Evolutionary conservation across 2,888 invertebrate species (phyloP).

Genomic region (Caenorhabditis uteleia): DNA sequence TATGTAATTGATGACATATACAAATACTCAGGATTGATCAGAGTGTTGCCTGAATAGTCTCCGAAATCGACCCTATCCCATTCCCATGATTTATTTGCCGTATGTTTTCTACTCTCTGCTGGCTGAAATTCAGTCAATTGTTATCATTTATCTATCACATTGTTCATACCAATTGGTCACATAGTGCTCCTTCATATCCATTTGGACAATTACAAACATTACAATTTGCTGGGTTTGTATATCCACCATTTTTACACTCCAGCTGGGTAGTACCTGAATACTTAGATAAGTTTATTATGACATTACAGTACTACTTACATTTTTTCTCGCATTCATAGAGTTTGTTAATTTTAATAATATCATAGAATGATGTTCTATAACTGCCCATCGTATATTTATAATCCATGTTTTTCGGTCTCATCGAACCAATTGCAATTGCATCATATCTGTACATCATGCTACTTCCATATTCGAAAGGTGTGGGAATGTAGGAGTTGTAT

Average conservation of each 20-base stretch:
- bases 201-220: neutral
- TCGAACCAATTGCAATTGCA: slow-evolving; percentile 38
- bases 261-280: neutral
- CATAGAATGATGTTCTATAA: slow-evolving; percentile 51
- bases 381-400: slow-evolving; percentile 54
- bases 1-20: too few relatives aligned
- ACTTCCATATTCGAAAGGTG: slow-evolving; percentile 62
- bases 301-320: too few relatives aligned
- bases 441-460: slow-evolving; percentile 49
- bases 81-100: too few relatives aligned
- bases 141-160: too few relatives aligned
- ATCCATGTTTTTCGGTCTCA: slow-evolving; percentile 42
- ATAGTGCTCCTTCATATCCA: neutral
- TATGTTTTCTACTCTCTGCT: too few relatives aligned
- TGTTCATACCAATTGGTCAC: too few relatives aligned
- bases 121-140: too few relatives aligned
- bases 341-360: slow-evolving; percentile 63
- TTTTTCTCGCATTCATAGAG: slow-evolving; percentile 58
- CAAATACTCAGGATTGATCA: too few relatives aligned
- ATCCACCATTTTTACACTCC: neutral
- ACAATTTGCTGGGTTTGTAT: slow-evolving; percentile 1
- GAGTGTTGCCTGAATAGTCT: too few relatives aligned
- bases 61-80: too few relatives aligned
- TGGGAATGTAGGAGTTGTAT: neutral
- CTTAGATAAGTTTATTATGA: too few relatives aligned